These are phyloP conservation scores for Calephelis virginiensis DNA, from an alignment of 1,140 invertebrate genomes.

Conservation along the genomic window DNA sequence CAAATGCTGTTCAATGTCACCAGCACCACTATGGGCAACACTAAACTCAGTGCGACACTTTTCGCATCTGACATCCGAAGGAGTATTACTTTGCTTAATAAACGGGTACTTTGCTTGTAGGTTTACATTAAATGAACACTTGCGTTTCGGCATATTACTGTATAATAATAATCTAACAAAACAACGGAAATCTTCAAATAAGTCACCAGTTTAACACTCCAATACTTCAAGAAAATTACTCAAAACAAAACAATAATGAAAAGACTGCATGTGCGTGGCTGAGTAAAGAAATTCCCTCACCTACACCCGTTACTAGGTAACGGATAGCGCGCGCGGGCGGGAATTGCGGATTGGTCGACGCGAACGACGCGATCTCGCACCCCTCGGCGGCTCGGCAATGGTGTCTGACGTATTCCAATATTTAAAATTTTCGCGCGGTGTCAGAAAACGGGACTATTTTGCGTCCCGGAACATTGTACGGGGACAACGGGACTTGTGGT, in stretches of 20 bases:
- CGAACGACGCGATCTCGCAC: slow-evolving; percentile 9
- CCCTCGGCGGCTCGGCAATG: slow-evolving; percentile 2
- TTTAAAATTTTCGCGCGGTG: slow-evolving; percentile 6
- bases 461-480: slow-evolving; percentile 4
- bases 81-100: slow-evolving; percentile 40
- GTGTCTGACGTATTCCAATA: slow-evolving; percentile 7
- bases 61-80: slow-evolving; percentile 46
- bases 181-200: slow-evolving; percentile 5
- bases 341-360: slow-evolving; percentile 1
- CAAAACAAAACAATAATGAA: slow-evolving; percentile 18
- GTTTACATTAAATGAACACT: slow-evolving; percentile 24
- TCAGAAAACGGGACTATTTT: slow-evolving; percentile 7
- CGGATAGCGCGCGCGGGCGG: too few species aligned
- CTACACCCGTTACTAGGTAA: too few species aligned
- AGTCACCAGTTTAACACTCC: slow-evolving; percentile 2
- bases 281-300: slow-evolving; percentile 7
- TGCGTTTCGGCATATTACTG: slow-evolving; percentile 21
- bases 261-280: slow-evolving; percentile 6
- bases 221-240: slow-evolving; percentile 12
- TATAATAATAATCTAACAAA: slow-evolving; percentile 12
- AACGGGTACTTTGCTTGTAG: slow-evolving; percentile 25
- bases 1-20: slow-evolving; percentile 56
- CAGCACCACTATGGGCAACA: slow-evolving; percentile 44
- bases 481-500: slow-evolving; percentile 2
- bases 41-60: slow-evolving; percentile 51